Evolutionary conservation across 2,113 vertebrate genomes (phyloP), one percentile per base, ranked within the genome.

Genomic region (Notarius lentiginosus): DNA sequence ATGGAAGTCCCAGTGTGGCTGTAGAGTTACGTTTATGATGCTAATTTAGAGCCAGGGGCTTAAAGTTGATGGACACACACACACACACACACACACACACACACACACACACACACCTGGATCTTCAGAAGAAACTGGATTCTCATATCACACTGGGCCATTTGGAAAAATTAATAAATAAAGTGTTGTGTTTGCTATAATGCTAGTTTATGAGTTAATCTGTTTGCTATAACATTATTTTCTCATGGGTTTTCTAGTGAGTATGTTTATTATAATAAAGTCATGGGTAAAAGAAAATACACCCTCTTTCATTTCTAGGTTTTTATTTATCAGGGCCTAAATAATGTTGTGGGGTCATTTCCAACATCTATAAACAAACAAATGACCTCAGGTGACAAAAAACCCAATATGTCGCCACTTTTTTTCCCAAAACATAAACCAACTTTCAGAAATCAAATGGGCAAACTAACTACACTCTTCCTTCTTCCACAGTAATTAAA

Each of bases 11-110:
- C 65, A 2, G 66, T 15, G 30, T 86, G 83, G 22, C 82, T 8
- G 15, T 56, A 84, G n/a, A 56, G 18, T 34, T 58, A 14, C 66
- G 49, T 65, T 51, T 27, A 22, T 68, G 65, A 79, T 76, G 75
- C 81, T 68, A 80, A 65, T 88, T 85, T 76, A 76, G 72, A 75
- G 41, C 70, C 79, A 65, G n/a, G n/a, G 34, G 79, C 56, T 51
- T 82, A 49, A 82, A 47, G 49, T 70, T 70, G n/a, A 84, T 72
- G 49, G 24, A 56, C 56, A 80, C 18, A 61, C 56, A 7, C 56
- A 7, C 6, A 79, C 76, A 55, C 76, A 79, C 24, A 79, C 51
- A 79, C 76, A 79, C 76, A 79, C 76, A 79, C 47, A n/a, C 73
- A 76, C 47, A 24, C 47, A 51, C 47, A 51, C 70, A 79, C 17